Conservation (phyloP, 2,888 invertebrate species). For the Polietes domitor region DNA sequence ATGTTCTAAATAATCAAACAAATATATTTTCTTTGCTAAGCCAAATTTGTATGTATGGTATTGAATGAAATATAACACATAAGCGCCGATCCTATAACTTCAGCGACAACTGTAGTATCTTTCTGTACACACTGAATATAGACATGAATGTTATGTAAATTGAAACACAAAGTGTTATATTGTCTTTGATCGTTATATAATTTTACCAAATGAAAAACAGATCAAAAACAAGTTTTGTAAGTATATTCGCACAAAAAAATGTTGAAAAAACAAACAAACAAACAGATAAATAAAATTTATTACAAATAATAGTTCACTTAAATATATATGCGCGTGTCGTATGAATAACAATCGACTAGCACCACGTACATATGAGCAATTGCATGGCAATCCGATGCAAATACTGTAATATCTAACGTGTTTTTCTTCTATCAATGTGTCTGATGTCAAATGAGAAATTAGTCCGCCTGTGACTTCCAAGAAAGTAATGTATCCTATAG, state of each 20-base stretch:
- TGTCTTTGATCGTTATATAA: neutral
- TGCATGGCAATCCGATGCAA: neutral
- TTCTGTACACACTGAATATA: neutral
- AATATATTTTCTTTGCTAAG: too few relatives aligned
- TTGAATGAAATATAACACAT: too few relatives aligned
- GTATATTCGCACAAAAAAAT: neutral
- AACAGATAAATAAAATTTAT: slow-evolving; percentile 15
- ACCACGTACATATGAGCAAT: neutral
- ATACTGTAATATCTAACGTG: too few relatives aligned
- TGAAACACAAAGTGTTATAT: slow-evolving; percentile 15
- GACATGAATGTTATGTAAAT: slow-evolving; percentile 25
- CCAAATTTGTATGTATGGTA: too few relatives aligned
- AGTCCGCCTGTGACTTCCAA: too few relatives aligned
- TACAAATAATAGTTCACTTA: slow-evolving; percentile 1
- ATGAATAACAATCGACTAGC: neutral
- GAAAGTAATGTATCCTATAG: too few relatives aligned
- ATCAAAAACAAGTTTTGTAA: neutral
- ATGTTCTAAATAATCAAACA: too few relatives aligned
- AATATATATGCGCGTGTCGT: neutral
- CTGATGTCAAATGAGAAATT: too few relatives aligned
- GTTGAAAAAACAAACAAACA: neutral
- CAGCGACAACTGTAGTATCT: neutral
- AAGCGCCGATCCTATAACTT: neutral
- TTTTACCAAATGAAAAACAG: slow-evolving; percentile 2
- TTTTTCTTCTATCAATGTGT: too few relatives aligned